Evolutionary conservation across 2,888 invertebrate genomes (phyloP).

Genomic region (Aleiodes leptofemur): DNA sequence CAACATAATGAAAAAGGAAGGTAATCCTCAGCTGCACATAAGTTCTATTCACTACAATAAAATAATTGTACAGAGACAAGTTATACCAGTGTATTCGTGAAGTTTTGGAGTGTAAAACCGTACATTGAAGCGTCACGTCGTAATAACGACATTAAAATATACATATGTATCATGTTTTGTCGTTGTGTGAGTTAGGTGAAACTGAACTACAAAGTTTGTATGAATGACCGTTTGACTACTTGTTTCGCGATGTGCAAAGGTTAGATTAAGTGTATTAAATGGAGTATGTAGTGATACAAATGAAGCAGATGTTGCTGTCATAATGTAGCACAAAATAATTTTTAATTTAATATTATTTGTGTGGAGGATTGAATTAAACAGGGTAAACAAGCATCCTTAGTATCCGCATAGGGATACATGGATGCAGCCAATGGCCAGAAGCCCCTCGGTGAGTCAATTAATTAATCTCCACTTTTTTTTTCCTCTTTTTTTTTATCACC

Average conservation of each 20-base stretch:
- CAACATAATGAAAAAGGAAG: no score
- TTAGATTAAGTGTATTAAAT: slow-evolving; percentile 47
- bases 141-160: neutral
- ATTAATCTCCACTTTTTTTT: neutral
- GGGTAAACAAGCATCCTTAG: slow-evolving; percentile 61
- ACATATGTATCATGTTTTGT: slow-evolving; percentile 6
- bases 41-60: no score
- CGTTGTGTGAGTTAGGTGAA: slow-evolving; percentile 15
- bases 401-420: slow-evolving; percentile 69
- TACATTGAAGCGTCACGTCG: no score
- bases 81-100: no score
- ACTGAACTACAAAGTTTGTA: slow-evolving; percentile 2
- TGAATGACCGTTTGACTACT: slow-evolving; percentile 30
- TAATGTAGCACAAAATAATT: slow-evolving; percentile 31
- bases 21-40: no score
- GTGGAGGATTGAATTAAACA: slow-evolving; percentile 38
- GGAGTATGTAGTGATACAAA: slow-evolving; percentile 39
- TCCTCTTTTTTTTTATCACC: neutral
- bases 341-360: slow-evolving; percentile 18
- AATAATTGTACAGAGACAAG: no score
- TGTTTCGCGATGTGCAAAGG: slow-evolving; percentile 54
- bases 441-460: slow-evolving; percentile 66
- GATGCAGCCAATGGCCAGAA: slow-evolving; percentile 70
- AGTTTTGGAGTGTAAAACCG: no score
- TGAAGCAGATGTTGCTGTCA: slow-evolving; percentile 41